Evolutionary conservation across 2,888 invertebrate genomes (phyloP), one percentile per base, ranked within the genome.

Genomic region (Polyploca ridens): DNA sequence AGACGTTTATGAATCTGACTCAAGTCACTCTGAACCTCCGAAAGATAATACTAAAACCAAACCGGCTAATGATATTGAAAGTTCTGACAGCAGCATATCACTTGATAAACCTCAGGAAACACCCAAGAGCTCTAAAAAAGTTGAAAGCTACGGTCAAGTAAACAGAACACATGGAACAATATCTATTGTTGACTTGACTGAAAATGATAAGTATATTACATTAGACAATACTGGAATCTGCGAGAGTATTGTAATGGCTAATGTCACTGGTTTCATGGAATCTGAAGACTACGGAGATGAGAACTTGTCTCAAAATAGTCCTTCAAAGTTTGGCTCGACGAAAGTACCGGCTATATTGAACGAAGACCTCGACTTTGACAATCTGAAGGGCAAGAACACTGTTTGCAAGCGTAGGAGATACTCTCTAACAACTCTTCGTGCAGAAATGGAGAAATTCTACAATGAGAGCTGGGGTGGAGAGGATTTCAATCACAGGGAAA

Each of bases 381-480:
- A 92, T 79, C 79, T 93, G 64, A 93, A 93, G 70, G 91, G 93
- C 8, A 91, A 86, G 60, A 83, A 87, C 41, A 89, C 84, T 64
- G 80, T 86, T 54, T 88, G 85, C 66, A 91, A 84, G 67, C 83
- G 82, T 70, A 78, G 87, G 61, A 78, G 82, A 59, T 94, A 91
- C 77, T 94, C 93, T 69, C 78, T 90, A 69, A 85, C 87, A 68
- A 87, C 89, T 68, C 85, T 94, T 62, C 86, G 91, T 58, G 90
- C 85, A 1, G 95, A 95, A 76, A 95, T 96, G 95, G 93, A 94
- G 66, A 94, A 94, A 66, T 96, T 96, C 86, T 96, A 96, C 78
- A 95, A 96, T 80, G 93, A 95, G 69, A 95, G 95, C 72, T 96
- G 96, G 95, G 95, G 95, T 0, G 95, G 95, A 62, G 96, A 96